phyloP scores from a whole-genome alignment of 2,888 invertebrate genomes.

The Gisinianus flammeolus region DNA sequence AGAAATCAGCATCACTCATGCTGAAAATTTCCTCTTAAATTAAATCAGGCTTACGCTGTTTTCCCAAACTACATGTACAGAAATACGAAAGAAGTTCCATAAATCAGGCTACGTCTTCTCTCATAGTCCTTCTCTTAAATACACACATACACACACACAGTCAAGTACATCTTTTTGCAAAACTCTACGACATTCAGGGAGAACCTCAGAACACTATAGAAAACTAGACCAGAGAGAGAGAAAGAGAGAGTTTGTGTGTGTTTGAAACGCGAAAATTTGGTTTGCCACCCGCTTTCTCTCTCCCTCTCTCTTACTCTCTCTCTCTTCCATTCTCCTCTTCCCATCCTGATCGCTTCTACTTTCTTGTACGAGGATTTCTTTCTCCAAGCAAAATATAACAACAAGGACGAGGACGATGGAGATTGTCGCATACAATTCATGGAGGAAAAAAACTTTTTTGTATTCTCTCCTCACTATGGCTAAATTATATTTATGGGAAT shows the following conservation, averaged over 20 bases:
- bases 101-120: slow-evolving; percentile 14
- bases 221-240: too few relatives aligned
- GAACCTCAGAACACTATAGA: too few relatives aligned
- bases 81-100: neutral
- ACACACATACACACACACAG: too few relatives aligned
- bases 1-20: slow-evolving; percentile 5
- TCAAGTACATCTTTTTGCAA: too few relatives aligned
- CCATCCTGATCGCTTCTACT: too few relatives aligned
- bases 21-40: slow-evolving; percentile 28
- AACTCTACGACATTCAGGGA: too few relatives aligned
- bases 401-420: too few relatives aligned
- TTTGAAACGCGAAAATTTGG: too few relatives aligned
- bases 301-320: neutral
- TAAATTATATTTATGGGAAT: slow-evolving; percentile 30
- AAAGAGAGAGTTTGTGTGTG: too few relatives aligned
- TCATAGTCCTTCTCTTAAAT: neutral
- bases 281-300: too few relatives aligned
- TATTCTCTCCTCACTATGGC: neutral
- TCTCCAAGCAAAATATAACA: neutral
- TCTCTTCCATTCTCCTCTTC: neutral
- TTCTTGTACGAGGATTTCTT: neutral
- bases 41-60: slow-evolving; percentile 23
- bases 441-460: slow-evolving; percentile 16
- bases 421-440: too few relatives aligned
- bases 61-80: neutral